phyloP scores from a whole-genome alignment of 2,113 vertebrate genomes.

The Calidris pugnax region DNA sequence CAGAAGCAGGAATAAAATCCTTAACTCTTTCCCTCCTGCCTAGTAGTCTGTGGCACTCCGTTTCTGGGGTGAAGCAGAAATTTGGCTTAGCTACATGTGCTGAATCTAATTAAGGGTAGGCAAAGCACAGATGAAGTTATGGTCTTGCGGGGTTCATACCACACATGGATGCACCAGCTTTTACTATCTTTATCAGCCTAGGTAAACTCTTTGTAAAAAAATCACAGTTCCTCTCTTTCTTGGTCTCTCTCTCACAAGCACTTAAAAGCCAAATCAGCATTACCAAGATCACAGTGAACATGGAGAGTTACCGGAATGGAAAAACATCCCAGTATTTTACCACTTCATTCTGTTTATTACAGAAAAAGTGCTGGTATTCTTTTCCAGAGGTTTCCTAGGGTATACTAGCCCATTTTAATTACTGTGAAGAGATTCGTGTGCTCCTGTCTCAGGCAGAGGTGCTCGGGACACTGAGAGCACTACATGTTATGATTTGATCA shows the following conservation, averaged over 20 bases:
- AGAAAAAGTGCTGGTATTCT: neutral
- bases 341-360: neutral
- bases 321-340: neutral
- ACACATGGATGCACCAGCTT: neutral
- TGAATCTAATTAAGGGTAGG: neutral
- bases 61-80: neutral
- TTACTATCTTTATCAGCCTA: neutral
- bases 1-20: neutral
- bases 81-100: neutral
- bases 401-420: neutral
- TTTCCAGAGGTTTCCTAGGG: neutral
- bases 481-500: neutral
- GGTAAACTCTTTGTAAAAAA: neutral
- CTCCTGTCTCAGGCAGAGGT: neutral
- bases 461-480: neutral
- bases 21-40: fast-evolving
- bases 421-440: neutral
- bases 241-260: neutral
- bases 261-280: neutral
- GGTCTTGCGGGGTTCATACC: neutral
- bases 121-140: neutral
- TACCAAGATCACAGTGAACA: neutral
- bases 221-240: neutral
- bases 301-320: neutral
- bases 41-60: neutral